Evolutionary conservation across 2,113 vertebrate species (phyloP).

Genomic region (Ondatra zibethicus): DNA sequence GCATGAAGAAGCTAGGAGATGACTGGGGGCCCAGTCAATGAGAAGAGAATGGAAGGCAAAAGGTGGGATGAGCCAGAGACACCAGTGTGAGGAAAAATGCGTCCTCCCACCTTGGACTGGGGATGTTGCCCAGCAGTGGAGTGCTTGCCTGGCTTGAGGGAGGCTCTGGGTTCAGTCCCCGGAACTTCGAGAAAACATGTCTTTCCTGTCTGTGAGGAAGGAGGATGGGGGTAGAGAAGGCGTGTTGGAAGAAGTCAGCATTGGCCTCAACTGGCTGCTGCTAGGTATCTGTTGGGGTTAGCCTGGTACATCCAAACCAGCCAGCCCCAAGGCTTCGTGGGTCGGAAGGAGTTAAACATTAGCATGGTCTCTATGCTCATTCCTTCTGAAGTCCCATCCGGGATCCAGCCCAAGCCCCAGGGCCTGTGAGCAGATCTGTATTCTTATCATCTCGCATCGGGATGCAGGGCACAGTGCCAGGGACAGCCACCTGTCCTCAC

Average conservation of each 20-base stretch:
- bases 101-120: background rate
- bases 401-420: too few relatives aligned
- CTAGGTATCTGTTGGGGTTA: background rate
- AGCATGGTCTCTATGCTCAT: background rate
- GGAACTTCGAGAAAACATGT: accelerated
- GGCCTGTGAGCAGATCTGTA: background rate
- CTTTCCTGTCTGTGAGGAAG: background rate
- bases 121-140: background rate
- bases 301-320: background rate
- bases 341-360: background rate
- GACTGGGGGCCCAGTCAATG: accelerated
- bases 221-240: background rate
- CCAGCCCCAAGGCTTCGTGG: background rate
- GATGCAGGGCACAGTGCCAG: background rate
- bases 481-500: background rate
- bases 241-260: background rate
- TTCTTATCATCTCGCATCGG: accelerated
- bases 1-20: too few relatives aligned
- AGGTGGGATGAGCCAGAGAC: background rate
- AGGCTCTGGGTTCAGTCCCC: background rate
- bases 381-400: accelerated
- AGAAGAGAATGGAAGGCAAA: background rate
- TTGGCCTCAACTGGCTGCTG: background rate
- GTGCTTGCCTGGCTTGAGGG: background rate
- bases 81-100: accelerated